Evolutionary conservation across 2,113 vertebrate species (phyloP), one percentile per base, ranked within the genome.

Genomic region (Pipa parva): DNA sequence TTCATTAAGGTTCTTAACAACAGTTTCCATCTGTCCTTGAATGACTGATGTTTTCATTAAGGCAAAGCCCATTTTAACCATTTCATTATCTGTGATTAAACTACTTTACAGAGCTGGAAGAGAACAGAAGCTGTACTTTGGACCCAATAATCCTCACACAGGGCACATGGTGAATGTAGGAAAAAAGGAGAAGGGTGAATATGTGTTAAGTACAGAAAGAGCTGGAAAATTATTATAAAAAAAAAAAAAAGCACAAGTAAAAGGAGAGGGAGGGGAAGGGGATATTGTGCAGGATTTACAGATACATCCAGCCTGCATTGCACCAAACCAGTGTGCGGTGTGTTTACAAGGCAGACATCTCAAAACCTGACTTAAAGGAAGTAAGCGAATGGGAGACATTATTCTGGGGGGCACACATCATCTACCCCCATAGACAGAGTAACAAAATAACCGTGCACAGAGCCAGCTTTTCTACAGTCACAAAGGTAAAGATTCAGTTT

Each of bases 251-350:
- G 22, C 2, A 20, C 4, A 26, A 28, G 18, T 1, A 46, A 5
- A 24, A 15, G 22, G 2, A 13, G 63, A 15, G 24, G 63, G 17
- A 21, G 49, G 51, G 8, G 12, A 52, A 56, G 17, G 15, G 31
- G 17, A 68, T 28, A 59, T 29, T 42, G 46, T 45, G 57, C 42
- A 46, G 51, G 56, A 9, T 52, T 52, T 52, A 52, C 54, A 49
- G 55, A 9, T 42, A 58, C 54, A 58, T 48, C 36, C 45, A 66
- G 64, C 33, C 64, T 68, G 64, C 64, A 59, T 36, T 21, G 49
- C 61, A 72, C 55, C 62, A 64, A 64, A 58, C 29, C 45, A 18
- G 33, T 15, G 56, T 29, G 1, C n/a, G 48, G 39, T n/a, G 37
- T n/a, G 37, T 7, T 25, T 31, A 10, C 10, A 33, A 57, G 39